Evolutionary conservation across 2,113 vertebrate species (phyloP).

Genomic region (Semnornis frantzii): DNA sequence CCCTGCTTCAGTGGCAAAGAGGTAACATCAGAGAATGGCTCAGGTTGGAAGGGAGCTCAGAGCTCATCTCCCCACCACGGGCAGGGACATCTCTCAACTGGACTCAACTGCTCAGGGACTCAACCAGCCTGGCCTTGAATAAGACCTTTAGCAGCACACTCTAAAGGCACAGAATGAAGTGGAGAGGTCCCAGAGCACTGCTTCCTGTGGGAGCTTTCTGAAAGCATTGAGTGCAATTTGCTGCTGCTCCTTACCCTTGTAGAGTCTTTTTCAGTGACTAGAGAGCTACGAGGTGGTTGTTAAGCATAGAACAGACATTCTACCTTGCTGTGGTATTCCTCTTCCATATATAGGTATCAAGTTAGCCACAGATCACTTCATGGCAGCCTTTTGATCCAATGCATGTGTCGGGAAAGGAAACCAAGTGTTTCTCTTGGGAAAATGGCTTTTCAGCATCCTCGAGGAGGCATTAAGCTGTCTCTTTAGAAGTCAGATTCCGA

Average conservation of each 20-base stretch:
- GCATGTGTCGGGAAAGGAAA: slow-evolving; percentile 26
- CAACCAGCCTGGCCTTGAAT: too few species aligned
- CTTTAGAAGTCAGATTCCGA: slow-evolving; percentile 16
- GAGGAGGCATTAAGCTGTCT: slow-evolving; percentile 11
- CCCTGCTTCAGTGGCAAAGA: neutral
- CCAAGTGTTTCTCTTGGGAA: neutral
- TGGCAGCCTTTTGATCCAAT: slow-evolving; percentile 8
- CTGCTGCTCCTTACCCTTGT: neutral
- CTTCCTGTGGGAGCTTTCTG: neutral
- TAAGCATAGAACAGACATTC: neutral
- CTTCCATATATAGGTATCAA: neutral
- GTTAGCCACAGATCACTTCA: neutral
- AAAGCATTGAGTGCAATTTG: neutral
- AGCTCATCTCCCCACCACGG: too few species aligned
- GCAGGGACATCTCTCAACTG: too few species aligned
- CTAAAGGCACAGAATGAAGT: neutral
- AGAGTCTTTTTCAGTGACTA: neutral
- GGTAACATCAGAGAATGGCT: neutral
- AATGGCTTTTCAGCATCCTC: slow-evolving; percentile 20
- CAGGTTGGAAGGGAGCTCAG: too few species aligned
- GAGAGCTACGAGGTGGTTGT: neutral
- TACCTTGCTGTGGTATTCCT: neutral
- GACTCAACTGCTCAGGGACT: too few species aligned
- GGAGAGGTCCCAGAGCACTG: neutral
- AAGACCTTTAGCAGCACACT: too few species aligned